Base-by-base conservation (phyloP, 2,797 vertebrate species). In the Trachurus trachurus region DNA sequence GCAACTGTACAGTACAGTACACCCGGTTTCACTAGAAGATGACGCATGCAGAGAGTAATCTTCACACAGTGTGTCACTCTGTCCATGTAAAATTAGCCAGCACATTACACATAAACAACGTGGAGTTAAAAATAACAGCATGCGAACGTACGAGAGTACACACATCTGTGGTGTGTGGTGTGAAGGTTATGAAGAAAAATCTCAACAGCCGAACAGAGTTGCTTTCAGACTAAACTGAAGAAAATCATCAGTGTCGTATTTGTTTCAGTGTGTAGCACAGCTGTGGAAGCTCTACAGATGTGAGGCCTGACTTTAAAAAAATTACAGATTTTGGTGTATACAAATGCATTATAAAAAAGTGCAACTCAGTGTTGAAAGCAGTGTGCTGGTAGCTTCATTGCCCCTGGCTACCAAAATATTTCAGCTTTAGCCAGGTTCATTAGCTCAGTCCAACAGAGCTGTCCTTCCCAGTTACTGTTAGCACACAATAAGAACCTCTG, bases 381-480 rank as follows among this genome's bases (percentile, higher is more conserved):
- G 22, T 39, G 52, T 42, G 44, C 50, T 61, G 73, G 2, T 47
- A 71, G 66, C 58, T 47, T 65, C 53, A 13, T 75, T 45, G 39
- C 57, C 56, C 62, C 13, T 64, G 50, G 74, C 82, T 78, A 83
- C 80, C 54, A 77, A 80, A 80, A 83, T 62, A 83, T 74, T 76
- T 83, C 22, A 76, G 63, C 78, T 78, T 68, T 49, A 78, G 66
- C 67, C 59, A 40, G 52, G 80, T 80, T 74, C 82, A 85, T 89
- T 87, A 90, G 80, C 81, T 71, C 66, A 22, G 47, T 76, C 60
- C 82, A 88, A 90, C 59, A 78, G 74, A 79, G 72, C 84, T 66
- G 72, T 86, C 89, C 39, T 58, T 65, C 61, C 71, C 10, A 19
- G 66, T 92, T 82, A 91, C 60, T 39, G 59, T 76, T 83, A 78